These are phyloP conservation scores for Volucella bombylans DNA, from an alignment of 2,888 invertebrate genomes.

Conservation along the genomic window DNA sequence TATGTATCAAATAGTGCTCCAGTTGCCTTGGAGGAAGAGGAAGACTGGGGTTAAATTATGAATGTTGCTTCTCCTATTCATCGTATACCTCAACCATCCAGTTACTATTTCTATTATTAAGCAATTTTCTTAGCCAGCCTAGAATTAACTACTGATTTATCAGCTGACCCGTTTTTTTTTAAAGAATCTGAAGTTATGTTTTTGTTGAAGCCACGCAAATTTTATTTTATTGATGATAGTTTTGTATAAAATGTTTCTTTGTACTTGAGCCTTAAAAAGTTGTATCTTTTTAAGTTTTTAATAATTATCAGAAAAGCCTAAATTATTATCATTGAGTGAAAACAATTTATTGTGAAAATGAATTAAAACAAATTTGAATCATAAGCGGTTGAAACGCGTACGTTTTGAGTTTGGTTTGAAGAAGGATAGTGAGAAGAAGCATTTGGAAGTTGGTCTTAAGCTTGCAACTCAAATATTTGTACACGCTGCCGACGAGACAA, in stretches of 20 bases:
- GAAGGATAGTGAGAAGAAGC: no score
- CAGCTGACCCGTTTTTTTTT: no score
- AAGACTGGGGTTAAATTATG: constrained; percentile 74
- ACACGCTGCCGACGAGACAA: no score
- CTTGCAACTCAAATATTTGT: no score
- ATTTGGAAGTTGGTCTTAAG: no score
- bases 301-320: background rate
- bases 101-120: no score
- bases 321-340: no score
- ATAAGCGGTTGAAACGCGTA: constrained; percentile 10
- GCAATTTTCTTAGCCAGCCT: no score
- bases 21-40: constrained; percentile 76
- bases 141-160: no score
- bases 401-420: background rate
- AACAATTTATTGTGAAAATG: constrained; percentile 17
- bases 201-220: no score
- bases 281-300: constrained; percentile 28
- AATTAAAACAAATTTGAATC: constrained; percentile 13
- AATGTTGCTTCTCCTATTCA: background rate
- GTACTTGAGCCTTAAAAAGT: constrained; percentile 13
- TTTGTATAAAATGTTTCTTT: background rate
- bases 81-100: no score
- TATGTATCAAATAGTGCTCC: constrained; percentile 67
- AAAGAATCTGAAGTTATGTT: no score
- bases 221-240: background rate